Evolutionary conservation across 1,140 invertebrate genomes (phyloP), one percentile per base, ranked within the genome.

Genomic region (Musca vetustissima): DNA sequence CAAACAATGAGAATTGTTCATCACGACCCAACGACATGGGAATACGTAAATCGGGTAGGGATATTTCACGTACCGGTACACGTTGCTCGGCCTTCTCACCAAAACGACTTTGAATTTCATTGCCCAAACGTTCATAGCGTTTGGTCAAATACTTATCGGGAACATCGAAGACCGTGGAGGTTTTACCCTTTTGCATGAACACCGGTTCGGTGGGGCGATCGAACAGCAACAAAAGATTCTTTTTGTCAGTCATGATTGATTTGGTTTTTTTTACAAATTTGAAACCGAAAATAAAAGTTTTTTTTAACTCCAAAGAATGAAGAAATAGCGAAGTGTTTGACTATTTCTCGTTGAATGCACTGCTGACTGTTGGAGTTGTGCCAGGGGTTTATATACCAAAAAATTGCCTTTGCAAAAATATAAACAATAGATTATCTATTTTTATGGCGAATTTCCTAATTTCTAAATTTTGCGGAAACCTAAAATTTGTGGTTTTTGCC

Each of bases 141-240:
- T 92, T 89, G n/a, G 87, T 85, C 87, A 86, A 81, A 71, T 83
- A 87, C 65, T 83, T 81, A 8, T 86, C 73, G 1, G 90, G 90
- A 14, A 91, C 80, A 70, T 90, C 84, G 73, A 92, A 91, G 15
- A 86, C 85, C 8, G 85, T 79, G 50, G 85, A 85, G 24, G 57
- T 69, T 4, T 88, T 83, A 49, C 89, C 90, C 80, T 91, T 91
- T 43, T 88, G 86, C 73, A 91, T 87, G 76, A 91, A 91, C 50
- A 90, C 85, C 1, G 91, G 91, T 79, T 93, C 92, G 19, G 86
- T 84, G 6, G 92, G 91, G 11, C 91, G 88, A 78, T 93, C 91
- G 81, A 92, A 92, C 43, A 93, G 85, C 69, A 89, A 84, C 55
- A 85, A 70, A 4, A 86, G 71, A 71, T 86, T 84, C 59, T 83